Evolutionary conservation across 1,140 invertebrate species (phyloP).

Genomic region (Babylonia areolata): DNA sequence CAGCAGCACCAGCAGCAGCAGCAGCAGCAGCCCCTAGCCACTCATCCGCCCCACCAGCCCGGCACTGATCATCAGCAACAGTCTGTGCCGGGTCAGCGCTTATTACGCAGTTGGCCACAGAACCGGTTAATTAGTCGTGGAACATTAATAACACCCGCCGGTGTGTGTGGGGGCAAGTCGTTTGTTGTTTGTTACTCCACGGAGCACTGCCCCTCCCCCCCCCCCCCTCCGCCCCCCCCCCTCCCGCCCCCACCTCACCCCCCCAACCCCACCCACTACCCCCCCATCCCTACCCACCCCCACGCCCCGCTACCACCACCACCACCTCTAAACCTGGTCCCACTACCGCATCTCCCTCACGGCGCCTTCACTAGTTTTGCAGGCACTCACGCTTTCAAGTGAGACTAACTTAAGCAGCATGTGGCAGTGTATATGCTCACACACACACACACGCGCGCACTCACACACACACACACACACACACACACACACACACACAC

Average conservation of each 20-base stretch:
- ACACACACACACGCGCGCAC: constrained; percentile 1
- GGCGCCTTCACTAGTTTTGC: not conserved
- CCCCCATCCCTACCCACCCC: not conserved
- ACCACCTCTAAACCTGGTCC: not conserved
- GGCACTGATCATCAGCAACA: no score
- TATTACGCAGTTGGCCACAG: not conserved
- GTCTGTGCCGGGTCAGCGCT: not conserved
- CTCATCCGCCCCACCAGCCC: no score
- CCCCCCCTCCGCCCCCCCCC: no score
- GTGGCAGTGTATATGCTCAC: no score
- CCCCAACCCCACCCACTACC: no score
- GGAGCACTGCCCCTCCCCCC: not conserved
- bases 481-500: not conserved
- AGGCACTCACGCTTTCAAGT: not conserved
- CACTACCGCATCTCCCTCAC: not conserved
- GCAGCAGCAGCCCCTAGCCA: no score
- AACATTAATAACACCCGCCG: not conserved
- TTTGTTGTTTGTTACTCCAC: not conserved
- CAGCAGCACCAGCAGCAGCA: no score
- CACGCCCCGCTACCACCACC: no score
- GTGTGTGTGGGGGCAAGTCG: no score
- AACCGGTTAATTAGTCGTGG: not conserved
- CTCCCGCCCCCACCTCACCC: no score
- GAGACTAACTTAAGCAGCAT: not conserved
- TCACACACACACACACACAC: not conserved